A percentile compares a stretch with the other conserved stretches of the same genome.
Conservation (phyloP, 2,797 vertebrate species). For the Onychomys torridus region DNA sequence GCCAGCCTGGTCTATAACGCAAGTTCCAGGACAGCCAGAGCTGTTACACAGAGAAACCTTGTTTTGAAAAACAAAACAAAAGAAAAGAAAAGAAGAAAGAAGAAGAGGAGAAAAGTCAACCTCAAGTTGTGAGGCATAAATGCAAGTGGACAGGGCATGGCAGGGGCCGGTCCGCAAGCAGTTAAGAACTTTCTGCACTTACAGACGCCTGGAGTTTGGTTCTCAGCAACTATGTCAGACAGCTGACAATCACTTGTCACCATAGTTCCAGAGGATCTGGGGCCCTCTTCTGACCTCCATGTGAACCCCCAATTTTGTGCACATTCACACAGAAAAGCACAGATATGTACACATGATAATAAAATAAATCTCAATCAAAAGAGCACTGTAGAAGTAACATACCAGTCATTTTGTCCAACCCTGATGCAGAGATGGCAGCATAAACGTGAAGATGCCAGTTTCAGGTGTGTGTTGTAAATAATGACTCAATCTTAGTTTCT, state of each 20-base stretch:
- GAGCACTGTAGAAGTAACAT: neutral
- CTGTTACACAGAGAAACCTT: too few relatives aligned
- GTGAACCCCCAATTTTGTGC: neutral
- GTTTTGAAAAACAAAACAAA: too few relatives aligned
- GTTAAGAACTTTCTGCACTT: neutral
- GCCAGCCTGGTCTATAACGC: too few relatives aligned
- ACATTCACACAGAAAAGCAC: neutral
- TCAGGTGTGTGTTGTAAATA: neutral
- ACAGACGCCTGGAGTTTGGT: neutral
- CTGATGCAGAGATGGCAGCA: neutral
- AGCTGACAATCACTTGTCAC: neutral
- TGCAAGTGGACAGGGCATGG: neutral
- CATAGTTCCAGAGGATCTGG: neutral
- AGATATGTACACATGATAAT: neutral
- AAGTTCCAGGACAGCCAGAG: too few relatives aligned
- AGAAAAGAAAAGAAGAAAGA: neutral
- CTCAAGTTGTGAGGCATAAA: neutral
- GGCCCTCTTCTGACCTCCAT: neutral
- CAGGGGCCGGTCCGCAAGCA: neutral
- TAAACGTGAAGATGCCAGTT: neutral
- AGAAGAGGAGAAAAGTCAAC: neutral
- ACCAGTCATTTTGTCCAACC: neutral
- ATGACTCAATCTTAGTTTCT: neutral
- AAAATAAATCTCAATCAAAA: neutral
- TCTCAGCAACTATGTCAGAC: neutral